A percentile compares a stretch with the other conserved stretches of the same genome.
Conservation (phyloP, 2,888 invertebrate genomes). For the Temnothorax ravouxi region DNA sequence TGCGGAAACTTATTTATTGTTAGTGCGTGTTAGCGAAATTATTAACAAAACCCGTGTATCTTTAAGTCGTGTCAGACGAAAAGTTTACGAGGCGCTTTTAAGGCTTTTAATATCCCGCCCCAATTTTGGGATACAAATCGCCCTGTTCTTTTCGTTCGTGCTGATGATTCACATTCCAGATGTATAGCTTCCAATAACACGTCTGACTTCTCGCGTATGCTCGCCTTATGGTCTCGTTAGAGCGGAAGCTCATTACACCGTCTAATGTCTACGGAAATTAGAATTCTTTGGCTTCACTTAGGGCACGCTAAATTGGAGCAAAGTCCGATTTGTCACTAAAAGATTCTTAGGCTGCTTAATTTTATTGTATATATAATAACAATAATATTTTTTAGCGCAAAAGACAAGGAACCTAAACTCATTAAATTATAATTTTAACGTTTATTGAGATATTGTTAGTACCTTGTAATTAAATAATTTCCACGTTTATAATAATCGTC, state of each 20-base stretch:
- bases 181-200: conserved; percentile 74
- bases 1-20: background rate
- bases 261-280: conserved; percentile 73
- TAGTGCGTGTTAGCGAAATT: background rate
- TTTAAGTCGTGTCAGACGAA: background rate
- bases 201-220: conserved; percentile 65
- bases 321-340: conserved; percentile 55
- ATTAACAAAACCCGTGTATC: background rate
- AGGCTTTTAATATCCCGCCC: conserved; percentile 16
- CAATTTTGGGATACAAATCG: conserved; percentile 58
- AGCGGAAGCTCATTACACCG: conserved; percentile 74
- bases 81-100: conserved; percentile 15
- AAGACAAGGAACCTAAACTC: background rate
- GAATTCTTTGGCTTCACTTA: conserved; percentile 71
- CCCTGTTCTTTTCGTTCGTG: conserved; percentile 8
- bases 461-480: background rate
- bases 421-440: background rate
- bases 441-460: background rate
- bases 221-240: conserved; percentile 74
- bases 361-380: background rate
- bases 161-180: conserved; percentile 69
- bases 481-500: background rate
- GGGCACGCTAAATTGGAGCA: conserved; percentile 61
- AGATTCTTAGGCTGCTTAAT: conserved; percentile 21
- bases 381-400: background rate